Percentiles rank a stretch among this genome's conserved stretches.
These are phyloP conservation scores for Typhlomys cinereus DNA, from an alignment of 2,113 vertebrate species.

Conservation along the genomic window DNA sequence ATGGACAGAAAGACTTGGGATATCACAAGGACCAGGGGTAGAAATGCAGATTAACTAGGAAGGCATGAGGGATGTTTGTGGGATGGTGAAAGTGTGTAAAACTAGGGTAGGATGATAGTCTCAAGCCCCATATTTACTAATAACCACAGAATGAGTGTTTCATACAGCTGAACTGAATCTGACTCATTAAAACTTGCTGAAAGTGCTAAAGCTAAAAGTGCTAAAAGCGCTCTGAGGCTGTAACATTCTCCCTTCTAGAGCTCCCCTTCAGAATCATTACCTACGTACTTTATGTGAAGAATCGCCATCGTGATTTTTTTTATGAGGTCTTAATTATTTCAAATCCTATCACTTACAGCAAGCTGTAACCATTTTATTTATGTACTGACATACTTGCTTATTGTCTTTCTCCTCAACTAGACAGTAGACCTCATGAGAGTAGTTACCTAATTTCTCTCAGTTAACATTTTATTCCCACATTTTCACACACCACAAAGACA, in stretches of 20 bases:
- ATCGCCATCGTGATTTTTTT: background rate
- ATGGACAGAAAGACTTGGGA: background rate
- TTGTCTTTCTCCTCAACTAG: background rate
- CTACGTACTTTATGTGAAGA: background rate
- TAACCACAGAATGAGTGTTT: conserved; percentile 18
- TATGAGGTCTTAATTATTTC: background rate
- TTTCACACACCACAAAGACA: background rate
- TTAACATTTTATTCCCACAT: conserved; percentile 32
- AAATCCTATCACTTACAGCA: background rate
- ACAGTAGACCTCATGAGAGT: background rate
- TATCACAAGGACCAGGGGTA: background rate
- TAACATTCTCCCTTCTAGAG: too few relatives aligned
- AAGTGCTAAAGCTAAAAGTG: too few relatives aligned
- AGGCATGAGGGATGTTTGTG: background rate
- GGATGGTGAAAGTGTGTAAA: background rate
- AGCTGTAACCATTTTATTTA: background rate
- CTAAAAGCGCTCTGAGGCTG: too few relatives aligned
- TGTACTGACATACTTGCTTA: background rate
- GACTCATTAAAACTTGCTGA: conserved; percentile 29
- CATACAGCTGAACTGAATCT: background rate
- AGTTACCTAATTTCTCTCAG: conserved; percentile 8
- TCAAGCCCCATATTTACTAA: background rate
- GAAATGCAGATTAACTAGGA: background rate
- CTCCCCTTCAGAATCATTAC: background rate
- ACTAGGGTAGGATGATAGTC: background rate